These are phyloP conservation scores for Gryllus bimaculatus DNA, from an alignment of 1,140 invertebrate genomes.

Conservation along the genomic window DNA sequence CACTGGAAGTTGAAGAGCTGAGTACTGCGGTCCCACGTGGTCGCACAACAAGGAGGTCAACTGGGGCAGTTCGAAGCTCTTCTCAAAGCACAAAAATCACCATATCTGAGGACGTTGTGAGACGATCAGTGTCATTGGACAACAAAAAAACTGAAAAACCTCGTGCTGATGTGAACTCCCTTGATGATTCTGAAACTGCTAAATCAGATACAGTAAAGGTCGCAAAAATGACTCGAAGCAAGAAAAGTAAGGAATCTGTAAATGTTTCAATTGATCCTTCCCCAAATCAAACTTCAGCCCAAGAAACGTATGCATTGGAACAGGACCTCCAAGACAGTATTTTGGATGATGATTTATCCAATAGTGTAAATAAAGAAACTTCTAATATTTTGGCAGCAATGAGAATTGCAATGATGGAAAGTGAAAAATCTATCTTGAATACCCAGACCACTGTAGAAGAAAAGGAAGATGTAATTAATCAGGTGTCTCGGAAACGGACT, in stretches of 20 bases:
- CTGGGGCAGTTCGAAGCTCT: neutral
- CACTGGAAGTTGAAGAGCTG: neutral
- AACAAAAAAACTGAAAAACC: neutral
- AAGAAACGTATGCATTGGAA: neutral
- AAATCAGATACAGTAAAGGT: neutral
- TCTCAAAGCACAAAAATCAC: neutral
- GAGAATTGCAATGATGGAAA: constrained; percentile 13
- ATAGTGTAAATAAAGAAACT: neutral
- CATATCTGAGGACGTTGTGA: neutral
- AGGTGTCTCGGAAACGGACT: neutral
- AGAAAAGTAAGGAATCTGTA: neutral
- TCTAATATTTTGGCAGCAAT: constrained; percentile 14
- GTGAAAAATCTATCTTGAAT: neutral
- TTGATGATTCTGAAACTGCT: neutral
- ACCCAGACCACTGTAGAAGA: neutral
- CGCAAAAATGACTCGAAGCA: neutral
- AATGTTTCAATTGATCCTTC: neutral
- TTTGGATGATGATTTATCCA: neutral
- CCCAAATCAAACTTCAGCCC: neutral
- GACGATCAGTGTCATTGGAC: neutral
- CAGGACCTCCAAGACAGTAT: neutral
- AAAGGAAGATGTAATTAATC: neutral
- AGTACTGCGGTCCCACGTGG: neutral
- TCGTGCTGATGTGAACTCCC: neutral
- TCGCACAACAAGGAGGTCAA: neutral